Percentiles rank a stretch among this genome's conserved stretches.
These are phyloP conservation scores for Cecropterus lyciades DNA, from an alignment of 1,140 invertebrate genomes.

Conservation along the genomic window DNA sequence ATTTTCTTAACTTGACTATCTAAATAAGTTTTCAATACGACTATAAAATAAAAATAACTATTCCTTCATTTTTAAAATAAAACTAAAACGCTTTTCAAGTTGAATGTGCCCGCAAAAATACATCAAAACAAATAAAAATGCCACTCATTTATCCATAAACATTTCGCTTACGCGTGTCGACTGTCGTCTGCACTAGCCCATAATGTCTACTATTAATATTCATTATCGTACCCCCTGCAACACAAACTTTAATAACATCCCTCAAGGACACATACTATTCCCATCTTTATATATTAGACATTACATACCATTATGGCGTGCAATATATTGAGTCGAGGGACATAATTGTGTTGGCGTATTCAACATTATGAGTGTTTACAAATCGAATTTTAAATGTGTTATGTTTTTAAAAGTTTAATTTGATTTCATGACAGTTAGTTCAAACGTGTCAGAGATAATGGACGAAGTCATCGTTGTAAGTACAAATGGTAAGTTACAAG, in stretches of 20 bases:
- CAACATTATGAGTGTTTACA: slow-evolving; percentile 29
- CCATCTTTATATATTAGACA: slow-evolving; percentile 20
- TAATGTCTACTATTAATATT: slow-evolving; percentile 37
- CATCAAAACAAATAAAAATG: slow-evolving; percentile 10
- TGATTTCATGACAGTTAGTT: slow-evolving; percentile 34
- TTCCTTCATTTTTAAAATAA: background rate
- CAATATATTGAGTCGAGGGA: slow-evolving; percentile 7
- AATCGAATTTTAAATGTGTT: slow-evolving; percentile 36
- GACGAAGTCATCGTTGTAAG: background rate
- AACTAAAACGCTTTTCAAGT: background rate
- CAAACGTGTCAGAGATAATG: background rate
- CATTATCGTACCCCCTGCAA: slow-evolving; percentile 30
- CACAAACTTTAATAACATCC: slow-evolving; percentile 25
- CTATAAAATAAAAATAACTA: no score
- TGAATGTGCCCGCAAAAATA: slow-evolving; percentile 1
- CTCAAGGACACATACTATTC: slow-evolving; percentile 22
- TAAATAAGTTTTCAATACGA: no score
- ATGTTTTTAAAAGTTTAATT: slow-evolving; percentile 42
- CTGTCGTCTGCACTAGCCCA: slow-evolving; percentile 19
- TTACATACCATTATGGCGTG: slow-evolving; percentile 21
- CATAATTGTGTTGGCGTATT: slow-evolving; percentile 28
- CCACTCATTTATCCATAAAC: slow-evolving; percentile 21
- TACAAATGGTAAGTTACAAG: no score
- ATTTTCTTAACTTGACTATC: no score
- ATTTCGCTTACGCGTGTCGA: slow-evolving; percentile 10